Conservation (phyloP, 2,888 invertebrate species). For the Drosophila meridiana region DNA sequence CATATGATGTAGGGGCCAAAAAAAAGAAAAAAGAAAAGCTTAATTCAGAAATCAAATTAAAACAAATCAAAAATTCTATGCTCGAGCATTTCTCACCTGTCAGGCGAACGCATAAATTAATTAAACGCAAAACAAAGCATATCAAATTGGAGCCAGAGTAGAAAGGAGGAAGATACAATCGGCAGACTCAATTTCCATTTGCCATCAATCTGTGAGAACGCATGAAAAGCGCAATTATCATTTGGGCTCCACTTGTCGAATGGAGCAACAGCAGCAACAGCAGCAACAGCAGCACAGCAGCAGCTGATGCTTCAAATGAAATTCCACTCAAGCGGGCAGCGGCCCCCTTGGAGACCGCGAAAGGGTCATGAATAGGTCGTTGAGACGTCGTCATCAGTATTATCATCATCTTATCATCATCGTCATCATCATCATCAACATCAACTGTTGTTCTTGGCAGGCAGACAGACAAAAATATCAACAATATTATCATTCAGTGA, state of each 20-base stretch:
- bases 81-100: slow-evolving; percentile 59
- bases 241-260: slow-evolving; percentile 54
- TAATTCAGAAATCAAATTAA: slow-evolving; percentile 60
- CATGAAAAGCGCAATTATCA: slow-evolving; percentile 77
- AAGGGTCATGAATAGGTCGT: slow-evolving; percentile 77
- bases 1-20: slow-evolving; percentile 8
- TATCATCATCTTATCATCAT: slow-evolving; percentile 44
- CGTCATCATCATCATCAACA: slow-evolving; percentile 55
- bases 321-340: slow-evolving; percentile 57
- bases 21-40: slow-evolving; percentile 15
- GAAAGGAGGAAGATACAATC: slow-evolving; percentile 54
- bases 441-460: slow-evolving; percentile 52
- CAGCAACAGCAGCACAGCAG: slow-evolving; percentile 10
- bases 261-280: slow-evolving; percentile 30
- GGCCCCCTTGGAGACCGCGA: slow-evolving; percentile 62
- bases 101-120: slow-evolving; percentile 64
- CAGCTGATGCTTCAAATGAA: slow-evolving; percentile 63
- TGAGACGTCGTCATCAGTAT: slow-evolving; percentile 70
- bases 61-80: slow-evolving; percentile 52
- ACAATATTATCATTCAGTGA: slow-evolving; percentile 81
- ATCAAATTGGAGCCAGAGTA: slow-evolving; percentile 34
- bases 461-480: slow-evolving; percentile 64
- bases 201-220: slow-evolving; percentile 72
- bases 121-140: slow-evolving; percentile 53
- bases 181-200: slow-evolving; percentile 66